phyloP scores from a whole-genome alignment of 2,113 vertebrate species.

The Cygnus atratus region DNA sequence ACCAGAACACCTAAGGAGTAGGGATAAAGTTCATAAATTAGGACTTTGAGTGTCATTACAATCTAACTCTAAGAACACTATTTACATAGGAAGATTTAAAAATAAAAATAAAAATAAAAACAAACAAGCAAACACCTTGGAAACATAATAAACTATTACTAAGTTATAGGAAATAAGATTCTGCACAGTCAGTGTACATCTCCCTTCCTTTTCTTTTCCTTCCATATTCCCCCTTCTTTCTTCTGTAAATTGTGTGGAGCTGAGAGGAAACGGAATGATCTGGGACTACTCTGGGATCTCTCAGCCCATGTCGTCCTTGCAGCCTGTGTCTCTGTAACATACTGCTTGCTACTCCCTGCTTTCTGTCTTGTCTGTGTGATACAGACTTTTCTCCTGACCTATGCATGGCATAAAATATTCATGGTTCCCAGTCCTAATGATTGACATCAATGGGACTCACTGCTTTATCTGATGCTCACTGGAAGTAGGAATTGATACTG shows the following conservation, averaged over 20 bases:
- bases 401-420: background rate
- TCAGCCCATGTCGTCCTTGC: background rate
- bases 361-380: background rate
- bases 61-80: background rate
- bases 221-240: background rate
- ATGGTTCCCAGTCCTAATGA: background rate
- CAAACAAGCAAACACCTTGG: background rate
- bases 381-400: background rate
- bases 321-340: background rate
- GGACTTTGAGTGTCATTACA: background rate
- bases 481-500: background rate
- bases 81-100: background rate
- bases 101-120: background rate
- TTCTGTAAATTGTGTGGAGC: background rate
- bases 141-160: background rate
- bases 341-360: background rate
- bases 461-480: background rate
- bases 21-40: background rate
- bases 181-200: background rate
- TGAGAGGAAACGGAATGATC: background rate
- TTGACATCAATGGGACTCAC: background rate
- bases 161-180: background rate
- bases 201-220: background rate
- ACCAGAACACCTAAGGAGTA: background rate
- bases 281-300: background rate